Evolutionary conservation across 2,113 vertebrate species (phyloP), one percentile per base, ranked within the genome.

Genomic region (Sula dactylatra): DNA sequence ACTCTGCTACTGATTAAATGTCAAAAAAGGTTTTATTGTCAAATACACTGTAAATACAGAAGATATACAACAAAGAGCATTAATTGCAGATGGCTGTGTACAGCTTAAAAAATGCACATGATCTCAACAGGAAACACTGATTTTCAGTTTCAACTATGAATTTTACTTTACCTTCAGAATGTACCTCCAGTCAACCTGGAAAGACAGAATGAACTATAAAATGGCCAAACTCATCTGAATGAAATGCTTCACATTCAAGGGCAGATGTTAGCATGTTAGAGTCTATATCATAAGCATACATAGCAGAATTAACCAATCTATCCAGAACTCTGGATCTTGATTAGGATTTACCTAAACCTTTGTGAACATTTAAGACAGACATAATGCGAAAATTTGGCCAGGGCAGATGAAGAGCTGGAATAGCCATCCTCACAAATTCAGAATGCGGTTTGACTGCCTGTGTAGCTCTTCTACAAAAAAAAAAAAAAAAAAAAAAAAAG

Each of bases 21-120:
- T 96, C 94, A 96, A 94, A 97, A 95, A 95, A 93, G 81, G 93
- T 95, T 97, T 97, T 93, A 97, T 96, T 97, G 93, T 96, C 90
- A 95, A 95, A 96, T 93, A 90, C 88, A 87, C 45, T 92, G 93
- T 96, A 97, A 95, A 91, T 94, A 92, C 65, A 72, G 82, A 94
- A 95, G 94, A 95, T 89, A 84, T 79, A 94, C 83, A 97, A 97
- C 91, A 96, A 97, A 95, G 88, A 90, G 45, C 40, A 90, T 83
- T 97, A 97, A 96, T 86, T 95, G 91, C 74, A 86, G 86, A 69
- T 72, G 88, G 91, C 66, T 86, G 77, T 86, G 61, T 31, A 80
- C 36, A 69, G 86, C 64, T 95, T 91, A 77, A 94, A 91, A 94
- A 91, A 86, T 77, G 81, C 84, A 96, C 6, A 3, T 10, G 52